Conservation (phyloP, 2,888 invertebrate species). For the Lepidochrysops patricia region DNA sequence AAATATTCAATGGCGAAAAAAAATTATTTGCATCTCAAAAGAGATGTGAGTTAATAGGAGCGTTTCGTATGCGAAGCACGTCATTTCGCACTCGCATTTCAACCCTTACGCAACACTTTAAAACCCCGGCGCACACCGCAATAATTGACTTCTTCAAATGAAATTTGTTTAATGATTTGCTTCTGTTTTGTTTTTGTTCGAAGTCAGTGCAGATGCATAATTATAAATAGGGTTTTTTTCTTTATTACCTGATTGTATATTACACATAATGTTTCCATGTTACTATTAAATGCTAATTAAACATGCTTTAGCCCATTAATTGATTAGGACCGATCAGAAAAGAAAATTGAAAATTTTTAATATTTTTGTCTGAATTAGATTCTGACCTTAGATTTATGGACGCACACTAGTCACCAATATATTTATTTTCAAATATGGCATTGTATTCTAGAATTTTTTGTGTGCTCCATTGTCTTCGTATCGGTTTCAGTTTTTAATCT, state of each 20-base stretch:
- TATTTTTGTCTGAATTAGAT: not conserved
- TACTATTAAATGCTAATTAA: too few relatives aligned
- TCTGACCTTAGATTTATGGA: not conserved
- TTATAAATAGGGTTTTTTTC: too few relatives aligned
- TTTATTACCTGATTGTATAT: too few relatives aligned
- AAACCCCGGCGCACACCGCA: constrained; percentile 31
- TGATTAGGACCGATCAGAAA: too few relatives aligned
- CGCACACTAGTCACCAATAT: not conserved
- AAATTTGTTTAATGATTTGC: constrained; percentile 5
- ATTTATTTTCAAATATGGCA: not conserved
- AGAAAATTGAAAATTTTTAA: too few relatives aligned
- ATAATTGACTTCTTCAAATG: constrained; percentile 16
- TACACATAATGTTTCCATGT: too few relatives aligned
- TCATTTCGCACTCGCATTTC: constrained; percentile 49
- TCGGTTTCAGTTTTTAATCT: not conserved
- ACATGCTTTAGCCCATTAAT: too few relatives aligned
- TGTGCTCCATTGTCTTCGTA: not conserved
- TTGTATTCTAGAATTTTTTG: not conserved
- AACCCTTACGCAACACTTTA: constrained; percentile 56
- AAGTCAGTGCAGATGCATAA: not conserved
- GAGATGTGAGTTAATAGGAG: constrained; percentile 62
- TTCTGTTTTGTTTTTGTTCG: not conserved
- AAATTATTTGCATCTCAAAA: constrained; percentile 69
- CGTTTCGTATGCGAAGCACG: constrained; percentile 62
- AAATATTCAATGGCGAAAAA: constrained; percentile 69